Evolutionary conservation across 2,113 vertebrate species (phyloP).

Genomic region (Nothobranchius furzeri): DNA sequence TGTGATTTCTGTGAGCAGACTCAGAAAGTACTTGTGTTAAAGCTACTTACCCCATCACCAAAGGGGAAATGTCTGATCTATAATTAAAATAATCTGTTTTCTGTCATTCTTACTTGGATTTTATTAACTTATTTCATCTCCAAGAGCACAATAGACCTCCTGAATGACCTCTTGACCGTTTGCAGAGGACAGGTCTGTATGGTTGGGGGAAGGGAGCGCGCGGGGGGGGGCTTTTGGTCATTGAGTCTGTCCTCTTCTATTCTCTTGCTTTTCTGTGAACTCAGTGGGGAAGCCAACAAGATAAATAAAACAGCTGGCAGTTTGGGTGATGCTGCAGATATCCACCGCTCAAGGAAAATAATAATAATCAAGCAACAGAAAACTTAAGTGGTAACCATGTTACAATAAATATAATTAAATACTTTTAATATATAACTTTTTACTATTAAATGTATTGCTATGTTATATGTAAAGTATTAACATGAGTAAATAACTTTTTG

Average conservation of each 20-base stretch:
- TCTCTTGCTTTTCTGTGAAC: slow-evolving; percentile 18
- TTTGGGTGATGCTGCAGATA: slow-evolving; percentile 12
- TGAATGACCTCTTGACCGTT: slow-evolving; percentile 61
- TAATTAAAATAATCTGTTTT: slow-evolving; percentile 21
- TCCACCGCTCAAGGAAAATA: slow-evolving; percentile 19
- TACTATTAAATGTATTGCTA: no score
- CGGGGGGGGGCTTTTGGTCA: slow-evolving; percentile 26
- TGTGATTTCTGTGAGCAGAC: background rate
- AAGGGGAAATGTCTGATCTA: background rate
- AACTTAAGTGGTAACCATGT: no score
- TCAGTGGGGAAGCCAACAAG: slow-evolving; percentile 14
- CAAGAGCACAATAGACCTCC: slow-evolving; percentile 34
- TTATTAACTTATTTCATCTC: slow-evolving; percentile 42
- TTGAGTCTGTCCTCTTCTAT: slow-evolving; percentile 27
- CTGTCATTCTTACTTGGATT: slow-evolving; percentile 24
- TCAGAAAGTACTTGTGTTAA: background rate
- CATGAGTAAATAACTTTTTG: no score
- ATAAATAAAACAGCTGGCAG: slow-evolving; percentile 22
- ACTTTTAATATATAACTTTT: no score
- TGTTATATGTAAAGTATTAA: no score
- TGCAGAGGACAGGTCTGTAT: slow-evolving; percentile 29
- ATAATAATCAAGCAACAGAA: background rate
- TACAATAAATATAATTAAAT: no score
- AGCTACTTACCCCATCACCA: background rate
- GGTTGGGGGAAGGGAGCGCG: slow-evolving; percentile 25